These are phyloP conservation scores for Coenobita brevimanus DNA, from an alignment of 1,140 invertebrate genomes.

Conservation along the genomic window DNA sequence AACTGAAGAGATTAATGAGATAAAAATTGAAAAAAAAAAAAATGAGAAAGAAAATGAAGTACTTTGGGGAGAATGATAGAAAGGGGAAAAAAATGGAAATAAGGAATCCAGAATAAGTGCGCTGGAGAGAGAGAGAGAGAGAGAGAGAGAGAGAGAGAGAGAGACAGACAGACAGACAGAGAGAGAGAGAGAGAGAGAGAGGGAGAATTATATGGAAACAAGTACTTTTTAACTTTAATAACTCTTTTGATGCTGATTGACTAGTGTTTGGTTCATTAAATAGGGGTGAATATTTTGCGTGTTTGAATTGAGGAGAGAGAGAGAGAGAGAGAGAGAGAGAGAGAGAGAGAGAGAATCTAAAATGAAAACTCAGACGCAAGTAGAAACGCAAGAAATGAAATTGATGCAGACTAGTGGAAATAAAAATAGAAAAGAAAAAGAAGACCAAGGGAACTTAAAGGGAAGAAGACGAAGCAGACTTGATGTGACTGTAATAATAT, in stretches of 20 bases:
- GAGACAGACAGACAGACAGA: not conserved
- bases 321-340: too few relatives aligned
- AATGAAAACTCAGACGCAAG: not conserved
- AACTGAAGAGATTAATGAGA: slow-evolving; percentile 7
- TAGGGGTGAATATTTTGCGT: too few relatives aligned
- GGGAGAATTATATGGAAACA: too few relatives aligned
- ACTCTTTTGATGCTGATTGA: too few relatives aligned
- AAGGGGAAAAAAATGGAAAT: not conserved
- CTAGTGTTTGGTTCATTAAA: too few relatives aligned
- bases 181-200: not conserved
- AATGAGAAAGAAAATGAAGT: not conserved
- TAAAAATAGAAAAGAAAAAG: not conserved
- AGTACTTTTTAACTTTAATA: too few relatives aligned
- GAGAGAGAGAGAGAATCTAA: not conserved
- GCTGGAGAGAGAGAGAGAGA: not conserved
- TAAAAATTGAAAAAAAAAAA: not conserved
- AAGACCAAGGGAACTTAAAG: not conserved
- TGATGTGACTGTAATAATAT: too few relatives aligned
- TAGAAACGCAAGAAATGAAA: not conserved
- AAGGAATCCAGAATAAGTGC: not conserved
- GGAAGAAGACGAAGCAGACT: too few relatives aligned
- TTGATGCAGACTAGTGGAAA: too few relatives aligned
- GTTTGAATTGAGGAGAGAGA: too few relatives aligned
- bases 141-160: slow-evolving; percentile 4
- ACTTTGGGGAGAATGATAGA: not conserved